These are phyloP conservation scores for Otus sunia DNA, from an alignment of 2,113 vertebrate genomes.

Conservation along the genomic window DNA sequence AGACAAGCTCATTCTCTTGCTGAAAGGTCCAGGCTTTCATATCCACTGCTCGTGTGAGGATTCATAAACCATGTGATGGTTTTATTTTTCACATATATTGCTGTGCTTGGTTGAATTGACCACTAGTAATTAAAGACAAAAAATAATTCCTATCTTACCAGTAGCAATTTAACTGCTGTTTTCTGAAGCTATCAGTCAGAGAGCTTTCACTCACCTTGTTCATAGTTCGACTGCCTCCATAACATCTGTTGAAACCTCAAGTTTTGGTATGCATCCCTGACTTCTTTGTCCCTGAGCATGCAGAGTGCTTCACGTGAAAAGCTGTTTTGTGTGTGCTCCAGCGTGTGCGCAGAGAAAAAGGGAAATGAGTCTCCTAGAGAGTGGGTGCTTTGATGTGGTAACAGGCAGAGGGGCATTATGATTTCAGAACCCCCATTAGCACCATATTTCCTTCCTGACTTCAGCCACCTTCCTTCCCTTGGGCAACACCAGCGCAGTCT, in stretches of 20 bases:
- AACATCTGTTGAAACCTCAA: neutral
- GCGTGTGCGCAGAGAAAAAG: neutral
- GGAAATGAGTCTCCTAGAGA: neutral
- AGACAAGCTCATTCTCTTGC: neutral
- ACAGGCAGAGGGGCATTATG: neutral
- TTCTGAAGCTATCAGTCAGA: neutral
- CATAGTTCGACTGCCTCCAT: neutral
- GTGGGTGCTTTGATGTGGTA: neutral
- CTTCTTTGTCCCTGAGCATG: neutral
- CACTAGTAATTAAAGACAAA: neutral
- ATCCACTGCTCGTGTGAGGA: neutral
- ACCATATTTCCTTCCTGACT: neutral
- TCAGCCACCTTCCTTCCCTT: neutral
- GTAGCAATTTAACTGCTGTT: neutral
- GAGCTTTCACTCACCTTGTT: neutral
- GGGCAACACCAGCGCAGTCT: neutral
- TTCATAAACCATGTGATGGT: neutral
- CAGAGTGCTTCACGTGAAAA: neutral
- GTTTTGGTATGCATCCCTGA: neutral
- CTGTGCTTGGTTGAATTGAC: neutral
- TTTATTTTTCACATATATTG: neutral
- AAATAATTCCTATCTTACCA: neutral
- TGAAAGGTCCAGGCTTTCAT: neutral
- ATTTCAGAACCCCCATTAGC: neutral
- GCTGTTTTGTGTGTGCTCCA: neutral